Base-by-base conservation (phyloP, 2,888 invertebrate species). In the Tachina grossa region DNA sequence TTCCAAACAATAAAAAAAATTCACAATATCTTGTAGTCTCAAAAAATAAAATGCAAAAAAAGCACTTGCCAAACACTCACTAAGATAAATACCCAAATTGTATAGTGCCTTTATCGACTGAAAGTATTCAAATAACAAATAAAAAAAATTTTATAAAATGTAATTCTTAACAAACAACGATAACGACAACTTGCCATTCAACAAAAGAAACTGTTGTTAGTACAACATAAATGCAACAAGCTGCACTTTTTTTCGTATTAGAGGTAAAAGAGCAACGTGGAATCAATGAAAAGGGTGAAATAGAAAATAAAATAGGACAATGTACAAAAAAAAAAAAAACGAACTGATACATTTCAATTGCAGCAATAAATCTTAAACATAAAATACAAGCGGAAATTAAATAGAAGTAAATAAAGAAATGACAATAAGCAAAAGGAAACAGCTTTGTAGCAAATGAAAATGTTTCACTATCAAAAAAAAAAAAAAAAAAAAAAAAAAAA, bases 371-470 rank as follows among this genome's bases (percentile, higher is more conserved):
- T 41, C 16, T 43, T 51, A 13, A 43, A 41, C 14, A 47, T 39
- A 5, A 55, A 79, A 72, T 55, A 63, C 47, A 72, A 78, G 53
- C 66, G 72, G 59, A 72, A 77, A 78, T 51, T 22, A 72, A 83
- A 72, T 19, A 49, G 49, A 72, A 76, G 57, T 22, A n/a, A 63
- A 41, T 16, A 14, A n/a, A 68, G 47, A 45, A 53, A 53, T 14
- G 41, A 13, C 31, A 49, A 19, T 49, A 16, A 11, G 39, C 10
- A 22, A 22, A 41, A 13, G 41, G 63, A 39, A 45, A 69, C 22
- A 68, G 47, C 1, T 45, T 51, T 63, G 22, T 41, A 43, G 41
- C 51, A 45, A 57, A 19, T 68, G 31, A 59, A 57, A 57, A 57
- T 72, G 47, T 14, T 69, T 22, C 14, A 22, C 14, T 43, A 41